Conservation (phyloP, 2,113 vertebrate species). For the Nothoprocta pentlandii region DNA sequence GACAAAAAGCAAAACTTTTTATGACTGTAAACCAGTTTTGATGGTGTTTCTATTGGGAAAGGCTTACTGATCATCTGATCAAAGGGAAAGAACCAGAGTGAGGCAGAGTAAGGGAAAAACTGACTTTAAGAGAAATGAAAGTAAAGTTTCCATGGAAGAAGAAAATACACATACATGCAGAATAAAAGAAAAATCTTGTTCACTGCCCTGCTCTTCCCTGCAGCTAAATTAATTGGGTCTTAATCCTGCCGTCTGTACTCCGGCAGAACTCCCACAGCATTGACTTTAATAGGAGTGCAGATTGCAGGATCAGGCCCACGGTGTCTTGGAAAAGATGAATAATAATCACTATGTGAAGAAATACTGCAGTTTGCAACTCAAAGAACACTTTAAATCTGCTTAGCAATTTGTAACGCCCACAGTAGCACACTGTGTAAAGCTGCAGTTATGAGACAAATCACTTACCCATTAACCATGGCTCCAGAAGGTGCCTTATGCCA, state of each 20-base stretch:
- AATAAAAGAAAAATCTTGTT: neutral
- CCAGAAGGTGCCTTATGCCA: constrained; percentile 30
- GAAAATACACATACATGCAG: neutral
- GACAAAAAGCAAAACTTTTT: neutral
- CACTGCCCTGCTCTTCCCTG: constrained; percentile 23
- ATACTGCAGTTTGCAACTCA: constrained; percentile 68
- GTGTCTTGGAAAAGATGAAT: constrained; percentile 70
- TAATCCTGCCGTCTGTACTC: constrained; percentile 46
- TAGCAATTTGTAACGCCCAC: constrained; percentile 76
- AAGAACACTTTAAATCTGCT: constrained; percentile 76
- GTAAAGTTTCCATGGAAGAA: neutral
- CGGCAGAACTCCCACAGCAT: constrained; percentile 50
- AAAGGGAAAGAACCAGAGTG: neutral
- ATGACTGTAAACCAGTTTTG: neutral
- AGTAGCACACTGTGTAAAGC: constrained; percentile 66
- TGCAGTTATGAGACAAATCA: constrained; percentile 75
- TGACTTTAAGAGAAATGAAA: neutral
- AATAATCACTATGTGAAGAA: constrained; percentile 71
- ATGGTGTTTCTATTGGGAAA: neutral
- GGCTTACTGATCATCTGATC: neutral
- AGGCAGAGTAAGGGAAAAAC: neutral
- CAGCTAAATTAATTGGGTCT: constrained; percentile 56
- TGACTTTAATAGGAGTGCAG: constrained; percentile 60
- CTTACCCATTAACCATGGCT: constrained; percentile 52
- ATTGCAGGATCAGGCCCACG: constrained; percentile 72